Conservation (phyloP, 2,888 invertebrate species). For the Oasisia sp. region DNA sequence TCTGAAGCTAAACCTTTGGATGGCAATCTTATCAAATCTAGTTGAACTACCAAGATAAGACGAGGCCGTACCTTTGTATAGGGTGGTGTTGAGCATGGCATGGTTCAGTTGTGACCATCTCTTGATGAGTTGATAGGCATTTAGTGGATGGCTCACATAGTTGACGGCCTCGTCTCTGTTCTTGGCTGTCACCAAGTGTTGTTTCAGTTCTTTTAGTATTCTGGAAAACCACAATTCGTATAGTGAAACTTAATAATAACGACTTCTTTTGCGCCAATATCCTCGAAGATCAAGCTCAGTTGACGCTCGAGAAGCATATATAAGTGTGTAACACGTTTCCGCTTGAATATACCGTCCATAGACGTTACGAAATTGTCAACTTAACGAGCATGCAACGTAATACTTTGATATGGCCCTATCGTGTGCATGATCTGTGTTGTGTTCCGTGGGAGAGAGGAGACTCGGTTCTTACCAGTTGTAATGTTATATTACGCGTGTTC, state of each 20-base stretch:
- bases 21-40: not conserved
- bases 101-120: conserved; percentile 20
- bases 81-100: conserved; percentile 17
- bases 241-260: not conserved
- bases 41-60: not conserved
- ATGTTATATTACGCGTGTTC: too few relatives aligned
- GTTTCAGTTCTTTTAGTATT: conserved; percentile 8
- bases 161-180: conserved; percentile 17
- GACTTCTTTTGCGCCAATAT: too few relatives aligned
- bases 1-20: not conserved
- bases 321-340: too few relatives aligned
- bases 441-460: too few relatives aligned
- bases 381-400: too few relatives aligned
- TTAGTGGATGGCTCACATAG: conserved; percentile 19
- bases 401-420: too few relatives aligned
- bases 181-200: conserved; percentile 22
- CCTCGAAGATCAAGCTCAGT: too few relatives aligned
- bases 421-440: too few relatives aligned
- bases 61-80: conserved; percentile 13
- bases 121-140: conserved; percentile 22
- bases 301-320: not conserved
- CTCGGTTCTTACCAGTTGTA: too few relatives aligned
- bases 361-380: too few relatives aligned
- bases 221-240: conserved; percentile 21
- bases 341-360: too few relatives aligned